Evolutionary conservation across 2,797 vertebrate species (phyloP).

Genomic region (Characodon lateralis): DNA sequence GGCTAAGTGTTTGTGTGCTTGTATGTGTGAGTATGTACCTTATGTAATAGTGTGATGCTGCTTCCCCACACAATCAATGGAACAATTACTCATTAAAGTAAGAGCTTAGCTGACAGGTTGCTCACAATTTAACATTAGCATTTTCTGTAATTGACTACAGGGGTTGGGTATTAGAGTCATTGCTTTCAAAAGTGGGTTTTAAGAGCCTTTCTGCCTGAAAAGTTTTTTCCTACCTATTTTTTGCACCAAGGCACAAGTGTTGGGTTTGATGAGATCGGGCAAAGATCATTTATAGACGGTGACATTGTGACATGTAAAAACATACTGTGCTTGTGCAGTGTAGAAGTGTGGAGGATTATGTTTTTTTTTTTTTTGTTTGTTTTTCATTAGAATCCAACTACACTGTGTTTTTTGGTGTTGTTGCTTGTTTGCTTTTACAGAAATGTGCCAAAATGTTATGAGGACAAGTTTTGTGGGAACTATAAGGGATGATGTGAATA

Average conservation of each 20-base stretch:
- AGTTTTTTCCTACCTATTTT: too few relatives aligned
- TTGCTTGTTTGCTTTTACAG: background rate
- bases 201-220: background rate
- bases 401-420: background rate
- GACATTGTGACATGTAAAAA: background rate
- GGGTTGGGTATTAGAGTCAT: background rate
- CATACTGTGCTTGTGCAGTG: background rate
- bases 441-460: too few relatives aligned
- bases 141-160: constrained; percentile 10
- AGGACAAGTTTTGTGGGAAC: background rate
- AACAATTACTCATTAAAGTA: constrained; percentile 32
- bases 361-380: background rate
- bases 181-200: background rate
- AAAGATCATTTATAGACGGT: background rate
- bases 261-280: too few relatives aligned
- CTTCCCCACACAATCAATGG: constrained; percentile 20
- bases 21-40: constrained; percentile 25
- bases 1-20: constrained; percentile 17
- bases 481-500: background rate
- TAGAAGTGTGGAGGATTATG: background rate
- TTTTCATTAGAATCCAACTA: background rate
- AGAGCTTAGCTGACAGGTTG: constrained; percentile 11
- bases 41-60: background rate
- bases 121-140: constrained; percentile 21
- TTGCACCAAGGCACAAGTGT: too few relatives aligned